These are phyloP conservation scores for Clarias macrocephalus DNA, from an alignment of 2,113 vertebrate species.

Conservation along the genomic window DNA sequence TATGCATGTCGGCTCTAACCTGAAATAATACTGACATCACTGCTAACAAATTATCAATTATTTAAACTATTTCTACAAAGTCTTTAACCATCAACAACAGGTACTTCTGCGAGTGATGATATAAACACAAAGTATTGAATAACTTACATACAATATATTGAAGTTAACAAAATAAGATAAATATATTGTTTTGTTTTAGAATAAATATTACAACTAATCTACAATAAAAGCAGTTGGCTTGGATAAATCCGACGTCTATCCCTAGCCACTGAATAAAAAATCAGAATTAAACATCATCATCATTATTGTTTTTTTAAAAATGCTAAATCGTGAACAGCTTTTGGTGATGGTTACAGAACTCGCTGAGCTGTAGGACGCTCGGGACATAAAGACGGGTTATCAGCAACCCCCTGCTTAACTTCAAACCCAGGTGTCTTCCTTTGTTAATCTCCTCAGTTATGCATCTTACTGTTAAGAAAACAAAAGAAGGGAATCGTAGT, in stretches of 20 bases:
- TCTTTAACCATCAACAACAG: too few relatives aligned
- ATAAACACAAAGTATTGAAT: neutral
- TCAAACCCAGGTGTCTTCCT: neutral
- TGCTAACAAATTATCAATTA: too few relatives aligned
- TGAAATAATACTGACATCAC: too few relatives aligned
- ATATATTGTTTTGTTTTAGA: neutral
- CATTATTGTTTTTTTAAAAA: neutral
- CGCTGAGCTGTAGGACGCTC: neutral
- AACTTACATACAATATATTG: neutral
- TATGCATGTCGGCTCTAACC: too few relatives aligned
- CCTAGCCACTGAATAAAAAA: neutral
- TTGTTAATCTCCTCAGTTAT: constrained; percentile 2
- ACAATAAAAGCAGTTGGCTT: neutral
- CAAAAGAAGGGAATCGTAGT: constrained; percentile 23
- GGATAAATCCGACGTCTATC: neutral
- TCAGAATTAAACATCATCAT: neutral
- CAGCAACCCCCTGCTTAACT: neutral
- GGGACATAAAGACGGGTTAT: neutral
- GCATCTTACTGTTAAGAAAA: constrained; percentile 14
- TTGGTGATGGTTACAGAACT: neutral
- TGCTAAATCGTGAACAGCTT: neutral
- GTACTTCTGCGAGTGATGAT: neutral
- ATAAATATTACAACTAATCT: neutral
- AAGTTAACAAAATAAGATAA: too few relatives aligned
- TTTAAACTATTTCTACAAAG: too few relatives aligned